phyloP scores from a whole-genome alignment of 2,113 vertebrate genomes.

The Aramus guarauna region DNA sequence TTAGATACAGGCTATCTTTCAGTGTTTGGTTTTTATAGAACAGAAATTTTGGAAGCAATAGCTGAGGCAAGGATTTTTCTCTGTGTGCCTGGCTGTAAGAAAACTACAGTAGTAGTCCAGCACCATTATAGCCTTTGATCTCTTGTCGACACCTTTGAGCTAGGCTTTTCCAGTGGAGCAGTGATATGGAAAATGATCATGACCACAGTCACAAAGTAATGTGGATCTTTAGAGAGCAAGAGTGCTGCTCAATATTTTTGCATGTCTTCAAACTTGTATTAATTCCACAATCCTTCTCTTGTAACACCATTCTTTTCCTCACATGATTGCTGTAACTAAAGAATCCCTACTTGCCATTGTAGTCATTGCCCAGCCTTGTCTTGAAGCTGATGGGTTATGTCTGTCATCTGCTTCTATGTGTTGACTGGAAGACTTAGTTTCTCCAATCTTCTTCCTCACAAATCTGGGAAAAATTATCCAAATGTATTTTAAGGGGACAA shows the following conservation, averaged over 20 bases:
- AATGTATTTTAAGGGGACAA: background rate
- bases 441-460: background rate
- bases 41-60: background rate
- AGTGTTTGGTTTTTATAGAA: background rate
- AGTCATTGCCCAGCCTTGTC: background rate
- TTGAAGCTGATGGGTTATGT: background rate
- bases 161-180: background rate
- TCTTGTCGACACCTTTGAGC: background rate
- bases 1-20: background rate
- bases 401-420: background rate
- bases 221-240: background rate
- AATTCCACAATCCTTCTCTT: background rate
- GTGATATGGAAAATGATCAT: background rate
- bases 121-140: background rate
- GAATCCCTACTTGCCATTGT: background rate
- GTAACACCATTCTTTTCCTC: background rate
- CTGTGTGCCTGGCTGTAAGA: background rate
- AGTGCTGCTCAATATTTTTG: background rate
- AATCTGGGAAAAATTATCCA: background rate
- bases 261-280: background rate
- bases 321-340: background rate
- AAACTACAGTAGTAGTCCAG: background rate
- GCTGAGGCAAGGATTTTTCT: background rate
- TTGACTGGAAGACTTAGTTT: background rate
- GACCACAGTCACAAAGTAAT: background rate